These are phyloP conservation scores for Heterodera filipjevi DNA, from an alignment of 2,888 invertebrate species.

Conservation along the genomic window DNA sequence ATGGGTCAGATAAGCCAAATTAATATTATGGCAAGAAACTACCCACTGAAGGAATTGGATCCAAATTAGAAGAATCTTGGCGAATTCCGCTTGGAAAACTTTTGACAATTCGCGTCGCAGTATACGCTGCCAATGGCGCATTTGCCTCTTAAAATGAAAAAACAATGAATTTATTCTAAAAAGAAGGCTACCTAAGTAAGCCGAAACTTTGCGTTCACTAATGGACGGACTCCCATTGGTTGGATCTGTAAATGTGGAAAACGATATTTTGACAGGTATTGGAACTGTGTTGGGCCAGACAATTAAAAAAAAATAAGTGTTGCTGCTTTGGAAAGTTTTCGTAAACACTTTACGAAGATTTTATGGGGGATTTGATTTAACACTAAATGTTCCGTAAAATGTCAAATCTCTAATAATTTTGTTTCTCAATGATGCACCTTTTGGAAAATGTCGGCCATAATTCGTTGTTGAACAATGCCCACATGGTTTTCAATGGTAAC, in stretches of 20 bases:
- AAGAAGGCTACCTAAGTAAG: conserved; percentile 14
- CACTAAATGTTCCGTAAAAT: too few relatives aligned
- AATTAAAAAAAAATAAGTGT: conserved; percentile 38
- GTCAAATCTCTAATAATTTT: not conserved
- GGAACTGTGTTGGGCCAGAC: too few relatives aligned
- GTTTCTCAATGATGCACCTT: not conserved
- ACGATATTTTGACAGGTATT: not conserved
- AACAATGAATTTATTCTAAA: not conserved
- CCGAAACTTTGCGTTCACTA: conserved; percentile 57
- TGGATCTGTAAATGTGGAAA: conserved; percentile 1
- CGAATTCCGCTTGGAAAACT: conserved; percentile 68
- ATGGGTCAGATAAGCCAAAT: too few relatives aligned
- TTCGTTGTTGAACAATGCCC: conserved; percentile 65
- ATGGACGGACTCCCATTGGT: conserved; percentile 49
- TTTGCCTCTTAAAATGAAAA: conserved; percentile 47
- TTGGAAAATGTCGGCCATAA: conserved; percentile 56
- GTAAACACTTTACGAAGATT: too few relatives aligned
- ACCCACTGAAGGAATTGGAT: conserved; percentile 67
- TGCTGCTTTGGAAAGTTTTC: too few relatives aligned
- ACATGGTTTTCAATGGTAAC: conserved; percentile 70
- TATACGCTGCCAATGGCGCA: conserved; percentile 52
- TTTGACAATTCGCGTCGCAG: conserved; percentile 56
- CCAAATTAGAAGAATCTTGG: conserved; percentile 72
- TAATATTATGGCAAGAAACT: too few relatives aligned
- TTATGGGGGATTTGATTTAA: too few relatives aligned